Percentiles rank a stretch among this genome's conserved stretches.
Conservation (phyloP, 2,113 vertebrate species). For the Lycocorax pyrrhopterus region DNA sequence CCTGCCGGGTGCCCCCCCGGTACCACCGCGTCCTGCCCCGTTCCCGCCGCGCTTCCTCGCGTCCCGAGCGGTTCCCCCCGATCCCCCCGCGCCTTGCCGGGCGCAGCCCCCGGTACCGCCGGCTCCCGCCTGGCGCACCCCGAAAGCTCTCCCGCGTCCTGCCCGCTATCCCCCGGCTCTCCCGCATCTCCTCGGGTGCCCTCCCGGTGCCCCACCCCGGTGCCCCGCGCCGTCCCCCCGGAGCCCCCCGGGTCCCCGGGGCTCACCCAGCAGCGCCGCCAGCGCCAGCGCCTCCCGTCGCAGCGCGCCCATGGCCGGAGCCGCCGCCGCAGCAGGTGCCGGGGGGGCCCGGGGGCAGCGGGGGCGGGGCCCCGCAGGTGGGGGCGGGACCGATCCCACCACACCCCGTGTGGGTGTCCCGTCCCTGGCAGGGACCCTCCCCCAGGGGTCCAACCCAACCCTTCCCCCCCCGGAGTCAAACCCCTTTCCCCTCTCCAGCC, state of each 20-base stretch:
- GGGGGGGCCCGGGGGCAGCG: too few species aligned
- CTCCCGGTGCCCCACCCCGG: not conserved
- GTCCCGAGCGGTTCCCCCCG: not conserved
- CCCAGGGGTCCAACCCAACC: too few species aligned
- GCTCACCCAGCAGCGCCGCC: conserved; percentile 46
- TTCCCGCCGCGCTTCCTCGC: not conserved
- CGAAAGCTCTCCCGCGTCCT: not conserved
- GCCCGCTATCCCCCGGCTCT: too few species aligned
- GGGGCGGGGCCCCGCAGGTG: too few species aligned
- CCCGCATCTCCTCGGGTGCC: not conserved
- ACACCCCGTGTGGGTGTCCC: too few species aligned
- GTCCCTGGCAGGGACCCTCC: too few species aligned
- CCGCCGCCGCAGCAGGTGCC: not conserved
- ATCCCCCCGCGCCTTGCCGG: not conserved
- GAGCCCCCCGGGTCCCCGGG: not conserved
- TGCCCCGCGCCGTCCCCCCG: not conserved
- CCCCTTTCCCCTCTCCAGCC: too few species aligned
- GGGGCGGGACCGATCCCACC: too few species aligned
- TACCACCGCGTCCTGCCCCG: not conserved
- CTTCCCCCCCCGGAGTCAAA: not conserved
- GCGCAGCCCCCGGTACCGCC: not conserved
- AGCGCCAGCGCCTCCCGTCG: not conserved
- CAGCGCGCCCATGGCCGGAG: not conserved
- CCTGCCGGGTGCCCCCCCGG: too few species aligned
- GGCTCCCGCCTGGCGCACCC: fast-evolving